Conservation (phyloP, 2,113 vertebrate genomes). For the Spermophilus dauricus region DNA sequence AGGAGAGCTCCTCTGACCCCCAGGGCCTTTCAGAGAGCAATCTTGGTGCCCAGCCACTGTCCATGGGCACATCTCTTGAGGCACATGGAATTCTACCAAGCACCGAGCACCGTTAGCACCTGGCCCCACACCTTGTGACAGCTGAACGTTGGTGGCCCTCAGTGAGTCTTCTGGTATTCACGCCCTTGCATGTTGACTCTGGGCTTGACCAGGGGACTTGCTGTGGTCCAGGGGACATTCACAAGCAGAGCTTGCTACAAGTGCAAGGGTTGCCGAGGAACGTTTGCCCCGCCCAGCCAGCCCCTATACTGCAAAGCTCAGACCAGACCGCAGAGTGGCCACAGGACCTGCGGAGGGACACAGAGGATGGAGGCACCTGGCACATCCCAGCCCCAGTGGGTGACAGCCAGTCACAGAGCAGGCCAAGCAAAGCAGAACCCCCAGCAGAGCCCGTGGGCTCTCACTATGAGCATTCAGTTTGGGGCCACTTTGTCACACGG, state of each 20-base stretch:
- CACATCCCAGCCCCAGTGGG: neutral
- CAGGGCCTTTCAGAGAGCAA: neutral
- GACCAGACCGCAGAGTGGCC: neutral
- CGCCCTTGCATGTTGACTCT: neutral
- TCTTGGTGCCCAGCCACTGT: neutral
- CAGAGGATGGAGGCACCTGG: neutral
- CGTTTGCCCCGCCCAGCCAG: neutral
- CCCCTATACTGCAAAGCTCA: neutral
- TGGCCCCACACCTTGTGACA: no score
- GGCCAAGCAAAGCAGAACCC: rapidly evolving
- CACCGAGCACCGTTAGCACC: neutral
- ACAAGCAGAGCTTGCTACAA: neutral
- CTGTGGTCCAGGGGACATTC: neutral
- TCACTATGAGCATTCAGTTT: neutral
- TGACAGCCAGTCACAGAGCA: no score
- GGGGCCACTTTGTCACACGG: neutral
- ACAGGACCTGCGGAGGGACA: neutral
- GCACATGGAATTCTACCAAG: neutral
- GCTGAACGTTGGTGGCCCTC: neutral
- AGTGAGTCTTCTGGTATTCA: rapidly evolving
- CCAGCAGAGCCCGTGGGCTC: neutral
- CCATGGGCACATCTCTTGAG: neutral
- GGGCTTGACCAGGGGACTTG: neutral
- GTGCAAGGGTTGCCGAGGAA: neutral
- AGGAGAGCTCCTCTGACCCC: neutral